Base-by-base conservation (phyloP, 2,888 invertebrate species). In the Melanostoma mellinum region DNA sequence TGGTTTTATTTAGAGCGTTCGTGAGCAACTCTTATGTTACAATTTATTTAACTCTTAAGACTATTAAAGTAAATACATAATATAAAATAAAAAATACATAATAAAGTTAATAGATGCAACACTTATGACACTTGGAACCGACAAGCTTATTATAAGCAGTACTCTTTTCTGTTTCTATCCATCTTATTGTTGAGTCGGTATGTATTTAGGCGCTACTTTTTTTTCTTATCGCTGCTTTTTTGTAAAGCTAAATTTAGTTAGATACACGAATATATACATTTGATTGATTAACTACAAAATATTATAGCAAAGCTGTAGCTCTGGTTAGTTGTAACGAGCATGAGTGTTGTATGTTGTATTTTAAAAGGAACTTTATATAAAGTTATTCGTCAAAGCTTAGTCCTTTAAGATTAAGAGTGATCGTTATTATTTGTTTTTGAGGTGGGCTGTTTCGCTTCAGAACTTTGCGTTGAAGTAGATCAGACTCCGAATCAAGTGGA, bases 141-240 rank as follows among this genome's bases (percentile, higher is more conserved):
- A 63, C 71, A 69, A 63, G 76, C 69, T 77, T 77, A 77, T 77
- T 77, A 71, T 77, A 71, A 69, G 76, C 71, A 56, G 63, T 63
- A 63, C 48, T 63, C 35, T 35, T 35, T 63, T 6, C 20, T 20
- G 20, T 20, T 69, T 71, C 32, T 20, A 58, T 56, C 38, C 35
- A 20, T 20, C 44, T 8, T 46, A 36, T 56, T 48, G 40, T 46
- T 68, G 20, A 20, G 20, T 20, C 20, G 20, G 20, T 20, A 20
- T 20, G 20, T 9, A 38, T 38, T 55, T 38, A 9, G 4, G 20
- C 20, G 20, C 20, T 20, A 20, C 20, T 42, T 33, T 65, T 35
- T 6, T 40, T 42, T 0, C 56, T 32, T 46, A 8, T 52, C 46
- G 42, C 32, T 10, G 32, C 44, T 32, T 63, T 4, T 8, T 46